These are phyloP conservation scores for Ailurus styani DNA, from an alignment of 2,113 vertebrate species.

Conservation along the genomic window DNA sequence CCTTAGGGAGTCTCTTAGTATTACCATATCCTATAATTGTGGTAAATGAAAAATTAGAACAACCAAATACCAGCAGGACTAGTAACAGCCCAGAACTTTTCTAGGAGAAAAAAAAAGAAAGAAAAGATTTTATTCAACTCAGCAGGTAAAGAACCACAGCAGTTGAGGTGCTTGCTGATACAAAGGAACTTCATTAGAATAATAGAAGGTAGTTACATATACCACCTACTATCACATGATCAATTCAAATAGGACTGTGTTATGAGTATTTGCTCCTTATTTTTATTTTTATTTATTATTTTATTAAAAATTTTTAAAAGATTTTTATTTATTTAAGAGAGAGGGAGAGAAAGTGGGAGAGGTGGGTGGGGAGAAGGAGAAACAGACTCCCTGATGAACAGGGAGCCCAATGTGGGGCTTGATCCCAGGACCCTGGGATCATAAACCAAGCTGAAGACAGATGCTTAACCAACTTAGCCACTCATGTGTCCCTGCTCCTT, in stretches of 20 bases:
- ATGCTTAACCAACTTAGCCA: too few relatives aligned
- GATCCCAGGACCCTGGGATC: too few relatives aligned
- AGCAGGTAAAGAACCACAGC: background rate
- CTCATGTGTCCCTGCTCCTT: background rate
- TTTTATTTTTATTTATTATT: background rate
- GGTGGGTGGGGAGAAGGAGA: too few relatives aligned
- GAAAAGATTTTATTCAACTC: background rate
- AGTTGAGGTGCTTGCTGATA: background rate
- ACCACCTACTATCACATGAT: background rate
- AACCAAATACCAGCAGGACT: background rate
- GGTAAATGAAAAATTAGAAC: background rate
- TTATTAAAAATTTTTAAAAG: too few relatives aligned
- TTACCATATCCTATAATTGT: background rate
- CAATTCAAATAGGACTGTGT: background rate
- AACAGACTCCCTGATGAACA: too few relatives aligned
- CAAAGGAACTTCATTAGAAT: background rate
- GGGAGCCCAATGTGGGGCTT: too few relatives aligned
- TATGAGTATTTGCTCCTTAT: background rate
- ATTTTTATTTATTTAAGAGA: too few relatives aligned
- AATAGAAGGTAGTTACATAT: background rate
- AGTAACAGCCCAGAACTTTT: background rate
- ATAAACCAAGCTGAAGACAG: too few relatives aligned
- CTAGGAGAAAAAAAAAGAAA: background rate
- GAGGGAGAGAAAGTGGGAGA: too few relatives aligned
- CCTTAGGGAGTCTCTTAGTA: background rate